These are phyloP conservation scores for Aix galericulata DNA, from an alignment of 2,113 vertebrate species.

Conservation along the genomic window DNA sequence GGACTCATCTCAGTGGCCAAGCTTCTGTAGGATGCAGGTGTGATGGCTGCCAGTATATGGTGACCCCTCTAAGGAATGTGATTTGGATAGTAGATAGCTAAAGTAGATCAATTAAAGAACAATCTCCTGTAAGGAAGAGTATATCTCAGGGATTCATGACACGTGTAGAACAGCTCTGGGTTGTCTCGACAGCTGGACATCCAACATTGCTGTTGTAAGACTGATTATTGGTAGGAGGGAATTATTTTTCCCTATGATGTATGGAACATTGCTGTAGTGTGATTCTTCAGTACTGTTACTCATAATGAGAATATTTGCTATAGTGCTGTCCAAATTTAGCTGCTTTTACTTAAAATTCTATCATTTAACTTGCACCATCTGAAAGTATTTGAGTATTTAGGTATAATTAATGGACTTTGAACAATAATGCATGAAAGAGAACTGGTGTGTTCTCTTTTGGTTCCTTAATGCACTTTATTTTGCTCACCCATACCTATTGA, in stretches of 20 bases:
- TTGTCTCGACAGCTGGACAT: background rate
- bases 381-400: background rate
- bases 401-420: background rate
- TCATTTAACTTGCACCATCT: background rate
- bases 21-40: background rate
- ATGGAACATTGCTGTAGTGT: background rate
- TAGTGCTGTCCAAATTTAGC: background rate
- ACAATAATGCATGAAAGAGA: background rate
- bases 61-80: background rate
- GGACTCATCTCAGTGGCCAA: background rate
- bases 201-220: background rate
- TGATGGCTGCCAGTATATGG: background rate
- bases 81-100: background rate
- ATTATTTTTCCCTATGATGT: background rate
- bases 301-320: background rate
- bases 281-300: background rate
- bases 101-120: background rate
- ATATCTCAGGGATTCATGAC: background rate
- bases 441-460: background rate
- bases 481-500: background rate
- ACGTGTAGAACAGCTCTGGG: background rate
- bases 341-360: background rate
- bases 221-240: background rate
- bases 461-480: background rate
- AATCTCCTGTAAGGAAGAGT: background rate